phyloP scores from a whole-genome alignment of 35 echinoderm and acorn worm species.

The Lytechinus pictus region DNA sequence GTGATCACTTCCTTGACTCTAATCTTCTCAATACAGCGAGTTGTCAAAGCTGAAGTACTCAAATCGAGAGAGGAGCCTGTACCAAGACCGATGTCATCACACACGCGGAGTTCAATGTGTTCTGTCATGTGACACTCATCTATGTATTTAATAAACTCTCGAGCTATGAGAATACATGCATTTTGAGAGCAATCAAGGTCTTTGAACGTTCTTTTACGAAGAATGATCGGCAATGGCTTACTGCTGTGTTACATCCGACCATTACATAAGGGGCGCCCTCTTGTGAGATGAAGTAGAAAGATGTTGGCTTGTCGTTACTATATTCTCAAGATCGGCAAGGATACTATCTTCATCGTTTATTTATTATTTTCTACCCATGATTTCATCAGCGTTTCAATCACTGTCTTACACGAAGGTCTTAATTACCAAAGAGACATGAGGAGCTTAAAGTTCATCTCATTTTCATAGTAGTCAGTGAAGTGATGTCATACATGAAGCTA shows the following conservation, averaged over 20 bases:
- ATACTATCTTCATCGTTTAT: background rate
- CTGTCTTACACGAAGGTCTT: no score
- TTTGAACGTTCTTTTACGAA: background rate
- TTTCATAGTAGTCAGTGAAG: no score
- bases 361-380: background rate
- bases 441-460: no score
- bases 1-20: constrained; percentile 63
- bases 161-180: background rate
- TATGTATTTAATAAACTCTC: background rate
- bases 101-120: constrained; percentile 92
- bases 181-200: background rate
- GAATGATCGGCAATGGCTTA: background rate
- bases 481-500: no score
- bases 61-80: constrained; percentile 72
- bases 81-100: constrained; percentile 68
- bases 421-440: no score
- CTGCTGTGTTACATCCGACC: background rate
- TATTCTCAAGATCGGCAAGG: background rate
- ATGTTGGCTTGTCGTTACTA: no score
- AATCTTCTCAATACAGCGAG: constrained; percentile 55
- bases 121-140: constrained; percentile 72
- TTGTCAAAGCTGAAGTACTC: constrained; percentile 94
- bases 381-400: no score
- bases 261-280: background rate
- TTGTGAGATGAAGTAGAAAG: background rate